Conservation (phyloP, 2,797 vertebrate genomes). For the Leontopithecus rosalia region DNA sequence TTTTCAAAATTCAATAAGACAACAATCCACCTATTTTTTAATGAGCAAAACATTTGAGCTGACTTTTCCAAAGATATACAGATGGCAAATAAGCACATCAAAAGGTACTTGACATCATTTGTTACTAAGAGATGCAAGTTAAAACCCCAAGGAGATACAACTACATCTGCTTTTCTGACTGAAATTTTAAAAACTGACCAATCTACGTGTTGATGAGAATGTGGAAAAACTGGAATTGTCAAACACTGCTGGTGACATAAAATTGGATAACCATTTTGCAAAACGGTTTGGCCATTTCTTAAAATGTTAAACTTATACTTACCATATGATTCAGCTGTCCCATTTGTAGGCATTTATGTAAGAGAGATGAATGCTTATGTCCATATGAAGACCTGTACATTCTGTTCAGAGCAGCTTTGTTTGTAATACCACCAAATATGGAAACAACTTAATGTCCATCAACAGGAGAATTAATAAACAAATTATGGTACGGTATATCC, state of each 20-base stretch:
- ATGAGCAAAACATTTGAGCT: not conserved
- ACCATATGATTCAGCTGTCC: not conserved
- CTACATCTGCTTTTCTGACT: not conserved
- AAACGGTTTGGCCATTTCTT: not conserved
- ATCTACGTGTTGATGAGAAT: not conserved
- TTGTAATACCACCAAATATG: not conserved
- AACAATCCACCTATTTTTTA: not conserved
- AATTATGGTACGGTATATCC: not conserved
- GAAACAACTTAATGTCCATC: not conserved
- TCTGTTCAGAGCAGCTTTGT: not conserved
- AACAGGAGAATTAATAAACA: not conserved
- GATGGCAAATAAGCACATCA: not conserved
- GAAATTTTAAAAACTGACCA: not conserved
- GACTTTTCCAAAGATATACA: not conserved
- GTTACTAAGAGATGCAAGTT: not conserved
- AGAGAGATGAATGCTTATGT: not conserved
- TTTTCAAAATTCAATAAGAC: slow-evolving; percentile 9
- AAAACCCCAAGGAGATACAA: not conserved
- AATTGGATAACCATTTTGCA: not conserved
- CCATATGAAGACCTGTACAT: not conserved
- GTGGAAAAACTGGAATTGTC: not conserved
- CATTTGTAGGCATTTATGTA: not conserved
- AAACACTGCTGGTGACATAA: not conserved
- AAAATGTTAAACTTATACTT: not conserved
- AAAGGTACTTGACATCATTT: not conserved